phyloP scores from a whole-genome alignment of 2,113 vertebrate genomes.

The Muntiacus reevesi region DNA sequence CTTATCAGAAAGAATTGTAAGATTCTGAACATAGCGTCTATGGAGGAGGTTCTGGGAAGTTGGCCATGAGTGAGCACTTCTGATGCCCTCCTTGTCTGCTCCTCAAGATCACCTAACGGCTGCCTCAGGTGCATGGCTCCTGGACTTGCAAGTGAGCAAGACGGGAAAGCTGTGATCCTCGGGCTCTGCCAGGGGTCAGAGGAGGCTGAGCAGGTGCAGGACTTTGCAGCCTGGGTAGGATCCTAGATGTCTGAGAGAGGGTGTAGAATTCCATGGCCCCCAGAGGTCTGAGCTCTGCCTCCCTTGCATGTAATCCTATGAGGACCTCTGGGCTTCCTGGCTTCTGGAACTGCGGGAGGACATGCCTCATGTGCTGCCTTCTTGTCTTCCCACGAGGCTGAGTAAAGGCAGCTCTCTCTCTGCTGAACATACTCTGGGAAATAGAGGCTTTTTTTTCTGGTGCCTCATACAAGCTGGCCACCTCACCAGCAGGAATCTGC shows the following conservation, averaged over 20 bases:
- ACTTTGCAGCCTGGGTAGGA: neutral
- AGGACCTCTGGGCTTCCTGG: neutral
- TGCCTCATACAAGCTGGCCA: neutral
- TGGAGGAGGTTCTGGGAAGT: neutral
- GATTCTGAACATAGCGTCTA: neutral
- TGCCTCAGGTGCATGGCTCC: neutral
- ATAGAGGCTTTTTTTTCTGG: neutral
- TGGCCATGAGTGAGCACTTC: neutral
- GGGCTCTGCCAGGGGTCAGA: neutral
- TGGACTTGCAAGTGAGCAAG: neutral
- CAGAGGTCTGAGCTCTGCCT: neutral
- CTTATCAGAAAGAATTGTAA: neutral
- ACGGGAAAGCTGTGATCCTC: neutral
- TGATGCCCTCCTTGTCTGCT: neutral
- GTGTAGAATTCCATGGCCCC: neutral
- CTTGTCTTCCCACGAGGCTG: neutral
- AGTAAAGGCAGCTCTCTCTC: neutral
- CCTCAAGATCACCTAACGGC: neutral
- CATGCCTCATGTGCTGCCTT: neutral
- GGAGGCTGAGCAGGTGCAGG: neutral
- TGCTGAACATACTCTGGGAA: neutral
- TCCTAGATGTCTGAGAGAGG: neutral
- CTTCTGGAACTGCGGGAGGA: neutral
- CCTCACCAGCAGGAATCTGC: neutral
- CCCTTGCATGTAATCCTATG: neutral